Evolutionary conservation across 2,113 vertebrate species (phyloP).

Genomic region (Saiga tatarica): DNA sequence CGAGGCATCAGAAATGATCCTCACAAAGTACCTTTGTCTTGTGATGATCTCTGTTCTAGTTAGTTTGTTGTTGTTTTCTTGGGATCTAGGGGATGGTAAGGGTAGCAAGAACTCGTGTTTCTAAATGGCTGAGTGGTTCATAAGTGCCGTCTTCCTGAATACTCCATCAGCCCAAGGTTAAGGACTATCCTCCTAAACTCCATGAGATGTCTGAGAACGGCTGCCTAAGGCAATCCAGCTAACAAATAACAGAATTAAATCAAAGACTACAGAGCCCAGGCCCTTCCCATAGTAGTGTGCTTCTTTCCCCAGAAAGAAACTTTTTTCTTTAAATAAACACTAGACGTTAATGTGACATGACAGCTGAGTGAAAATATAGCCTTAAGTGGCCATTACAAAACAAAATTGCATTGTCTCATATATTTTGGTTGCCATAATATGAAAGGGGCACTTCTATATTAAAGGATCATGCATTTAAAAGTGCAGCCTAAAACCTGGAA

Average conservation of each 20-base stretch:
- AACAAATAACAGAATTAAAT: background rate
- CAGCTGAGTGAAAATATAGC: background rate
- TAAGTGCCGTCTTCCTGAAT: background rate
- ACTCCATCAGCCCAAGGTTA: background rate
- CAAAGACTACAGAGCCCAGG: background rate
- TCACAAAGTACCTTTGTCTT: background rate
- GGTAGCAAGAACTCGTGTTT: background rate
- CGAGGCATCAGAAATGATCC: background rate
- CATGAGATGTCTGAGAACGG: background rate
- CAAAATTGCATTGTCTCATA: background rate
- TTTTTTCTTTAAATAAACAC: background rate
- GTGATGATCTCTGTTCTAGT: background rate
- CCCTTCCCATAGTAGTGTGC: background rate
- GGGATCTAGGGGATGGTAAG: background rate
- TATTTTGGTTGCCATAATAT: background rate
- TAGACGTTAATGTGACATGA: background rate
- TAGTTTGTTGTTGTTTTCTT: background rate
- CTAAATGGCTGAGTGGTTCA: background rate
- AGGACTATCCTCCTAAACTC: background rate
- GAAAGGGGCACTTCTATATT: background rate
- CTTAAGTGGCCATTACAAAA: background rate
- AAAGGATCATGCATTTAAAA: background rate
- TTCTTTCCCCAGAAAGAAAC: background rate
- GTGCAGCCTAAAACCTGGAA: background rate
- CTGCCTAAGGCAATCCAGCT: background rate